Conservation (phyloP, 64 coral and sea anemone species). For the Dendronephthya gigantea region DNA sequence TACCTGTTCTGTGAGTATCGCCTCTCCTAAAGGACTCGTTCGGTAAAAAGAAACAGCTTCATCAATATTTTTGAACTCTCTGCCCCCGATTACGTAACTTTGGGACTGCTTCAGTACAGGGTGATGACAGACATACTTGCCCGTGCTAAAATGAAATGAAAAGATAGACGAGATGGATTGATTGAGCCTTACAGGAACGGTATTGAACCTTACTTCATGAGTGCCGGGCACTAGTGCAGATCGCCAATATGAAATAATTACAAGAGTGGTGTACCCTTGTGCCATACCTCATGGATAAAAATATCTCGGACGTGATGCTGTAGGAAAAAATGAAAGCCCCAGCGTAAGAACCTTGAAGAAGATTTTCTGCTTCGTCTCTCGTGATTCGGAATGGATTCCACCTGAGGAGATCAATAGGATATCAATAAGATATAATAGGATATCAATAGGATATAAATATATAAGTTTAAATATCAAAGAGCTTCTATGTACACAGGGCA, state of each 20-base stretch:
- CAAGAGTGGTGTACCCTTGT: background rate
- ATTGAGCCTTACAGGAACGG: background rate
- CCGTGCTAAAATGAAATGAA: constrained; percentile 39
- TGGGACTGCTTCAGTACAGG: constrained; percentile 61
- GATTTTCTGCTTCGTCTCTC: constrained; percentile 62
- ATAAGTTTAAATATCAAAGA: background rate
- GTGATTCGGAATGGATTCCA: constrained; percentile 77
- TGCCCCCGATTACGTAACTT: constrained; percentile 57
- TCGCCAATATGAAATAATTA: too few species aligned
- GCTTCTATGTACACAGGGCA: too few species aligned
- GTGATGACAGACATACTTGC: constrained; percentile 91
- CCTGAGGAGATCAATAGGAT: constrained; percentile 1
- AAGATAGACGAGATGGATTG: too few species aligned
- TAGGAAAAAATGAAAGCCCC: constrained; percentile 90
- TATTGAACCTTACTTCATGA: too few species aligned
- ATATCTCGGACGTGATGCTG: constrained; percentile 79
- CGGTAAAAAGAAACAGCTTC: constrained; percentile 66
- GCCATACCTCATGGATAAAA: constrained; percentile 62
- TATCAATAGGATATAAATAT: background rate
- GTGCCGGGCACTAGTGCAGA: too few species aligned
- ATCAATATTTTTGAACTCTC: constrained; percentile 58
- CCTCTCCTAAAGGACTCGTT: constrained; percentile 63
- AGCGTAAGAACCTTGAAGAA: constrained; percentile 47
- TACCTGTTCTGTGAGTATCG: constrained; percentile 71
- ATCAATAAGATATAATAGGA: background rate